phyloP scores from a whole-genome alignment of 2,113 vertebrate genomes.

The Poeciliopsis retropinna region DNA sequence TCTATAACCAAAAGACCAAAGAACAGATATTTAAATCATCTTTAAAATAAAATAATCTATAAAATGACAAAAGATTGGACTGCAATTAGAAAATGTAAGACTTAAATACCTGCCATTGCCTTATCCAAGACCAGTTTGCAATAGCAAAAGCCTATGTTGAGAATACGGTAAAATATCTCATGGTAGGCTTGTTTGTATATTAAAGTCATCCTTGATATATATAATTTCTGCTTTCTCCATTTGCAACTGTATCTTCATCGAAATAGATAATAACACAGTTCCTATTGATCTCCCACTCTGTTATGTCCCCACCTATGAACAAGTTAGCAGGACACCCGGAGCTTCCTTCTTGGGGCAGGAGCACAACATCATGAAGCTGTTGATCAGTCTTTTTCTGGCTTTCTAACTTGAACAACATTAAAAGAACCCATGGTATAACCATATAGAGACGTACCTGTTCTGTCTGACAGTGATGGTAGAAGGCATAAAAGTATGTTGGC shows the following conservation, averaged over 20 bases:
- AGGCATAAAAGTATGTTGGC: constrained; percentile 97
- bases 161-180: no score
- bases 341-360: background rate
- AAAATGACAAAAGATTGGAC: no score
- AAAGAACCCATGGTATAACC: background rate
- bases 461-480: constrained; percentile 99
- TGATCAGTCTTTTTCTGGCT: background rate
- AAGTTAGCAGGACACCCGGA: no score
- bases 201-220: no score
- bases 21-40: no score
- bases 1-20: no score
- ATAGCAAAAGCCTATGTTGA: background rate
- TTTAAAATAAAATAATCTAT: no score
- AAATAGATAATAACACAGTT: background rate
- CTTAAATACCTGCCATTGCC: background rate
- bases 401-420: background rate
- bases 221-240: background rate
- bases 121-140: background rate
- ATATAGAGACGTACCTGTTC: constrained; percentile 81
- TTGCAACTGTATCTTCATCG: background rate
- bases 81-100: background rate
- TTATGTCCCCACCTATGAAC: background rate
- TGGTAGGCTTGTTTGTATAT: no score
- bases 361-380: background rate
- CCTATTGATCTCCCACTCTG: background rate